Base-by-base conservation (phyloP, 2,888 invertebrate species). In the Drosophila pseudotakahashii region DNA sequence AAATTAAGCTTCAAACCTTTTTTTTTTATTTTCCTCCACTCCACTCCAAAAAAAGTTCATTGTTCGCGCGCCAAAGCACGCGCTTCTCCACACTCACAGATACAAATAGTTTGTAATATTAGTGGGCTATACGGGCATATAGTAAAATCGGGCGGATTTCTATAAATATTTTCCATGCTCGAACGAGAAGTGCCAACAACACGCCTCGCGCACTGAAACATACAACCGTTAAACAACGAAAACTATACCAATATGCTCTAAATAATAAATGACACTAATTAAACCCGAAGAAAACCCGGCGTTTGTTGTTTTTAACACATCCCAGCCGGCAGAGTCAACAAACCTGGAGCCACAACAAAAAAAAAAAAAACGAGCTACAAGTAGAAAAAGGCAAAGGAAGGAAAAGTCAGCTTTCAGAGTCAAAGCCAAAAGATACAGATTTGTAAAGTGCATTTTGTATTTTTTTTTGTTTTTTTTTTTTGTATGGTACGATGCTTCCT, bases 261-360 rank as follows among this genome's bases (percentile, higher is more conserved):
- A 89, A 90, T 90, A 87, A 86, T 89, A 88, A 89, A 90, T 89
- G 81, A 83, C 89, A 89, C 90, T 90, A 90, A 90, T 90, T 90
- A 90, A 90, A 87, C 5, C 77, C 74, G 77, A 85, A 89, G 90
- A 90, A 88, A 90, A 82, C 78, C 59, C 58, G 39, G 63, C 53
- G 66, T 63, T 64, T 66, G 63, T 66, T 66, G 63, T 66, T 73
- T 76, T 84, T 89, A 88, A 85, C 89, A 89, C 82, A 81, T 79
- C 63, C 75, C 75, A 72, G 54, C 48, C 44, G 26, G 63, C 32
- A 52, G 63, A 64, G 63, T 71, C 74, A 72, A 73, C 52, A 73
- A 66, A 72, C 61, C 48, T 41, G 37, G 52, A 36, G 60, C 53
- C 66, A 52, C 39, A 14, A 59, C 19, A 59, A 58, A 66, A 67